Evolutionary conservation across 1,140 invertebrate genomes (phyloP), one percentile per base, ranked within the genome.

Genomic region (Achroia grisella): DNA sequence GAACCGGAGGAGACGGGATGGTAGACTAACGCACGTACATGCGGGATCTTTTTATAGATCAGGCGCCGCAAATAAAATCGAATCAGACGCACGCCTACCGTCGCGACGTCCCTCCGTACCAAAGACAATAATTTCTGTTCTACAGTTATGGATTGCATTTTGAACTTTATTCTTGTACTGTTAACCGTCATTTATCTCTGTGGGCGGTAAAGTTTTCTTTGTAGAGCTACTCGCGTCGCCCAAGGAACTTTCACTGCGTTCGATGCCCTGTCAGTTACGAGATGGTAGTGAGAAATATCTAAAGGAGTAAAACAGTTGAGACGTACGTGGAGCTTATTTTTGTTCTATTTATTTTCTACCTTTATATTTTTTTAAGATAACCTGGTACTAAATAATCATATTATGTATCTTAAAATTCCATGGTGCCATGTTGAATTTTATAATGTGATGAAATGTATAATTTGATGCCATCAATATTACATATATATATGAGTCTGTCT

Each of bases 31-130:
- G 58, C 37, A 39, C 35, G 46, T 42, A 40, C 55, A 59, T 55
- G 53, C 60, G 53, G 48, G 52, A 52, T 72, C 71, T 79, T 79
- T 69, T 72, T 74, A 76, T 79, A 79, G 75, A 53, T n/a, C 37
- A 39, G 56, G 60, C 59, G 56, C 59, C 53, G 52, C 56, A 59
- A 67, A 72, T 60, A 70, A 63, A 68, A 66, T 50, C 42, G 48
- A 56, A 52, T 52, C 54, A 59, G 63, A 64, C 58, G 53, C 36
- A 53, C 28, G 45, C n/a, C 6, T 14, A 15, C 15, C 15, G 45
- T 40, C 48, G 48, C 35, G 11, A 23, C 48, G 41, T 23, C 31
- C 41, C 10, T 32, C 13, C 32, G 12, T n/a, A 37, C 35, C 13
- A 17, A 9, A 37, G 1, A 37, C 35, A 23, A 37, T 8, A 37